Evolutionary conservation across 2,888 invertebrate species (phyloP).

Genomic region (Fragum fragum): DNA sequence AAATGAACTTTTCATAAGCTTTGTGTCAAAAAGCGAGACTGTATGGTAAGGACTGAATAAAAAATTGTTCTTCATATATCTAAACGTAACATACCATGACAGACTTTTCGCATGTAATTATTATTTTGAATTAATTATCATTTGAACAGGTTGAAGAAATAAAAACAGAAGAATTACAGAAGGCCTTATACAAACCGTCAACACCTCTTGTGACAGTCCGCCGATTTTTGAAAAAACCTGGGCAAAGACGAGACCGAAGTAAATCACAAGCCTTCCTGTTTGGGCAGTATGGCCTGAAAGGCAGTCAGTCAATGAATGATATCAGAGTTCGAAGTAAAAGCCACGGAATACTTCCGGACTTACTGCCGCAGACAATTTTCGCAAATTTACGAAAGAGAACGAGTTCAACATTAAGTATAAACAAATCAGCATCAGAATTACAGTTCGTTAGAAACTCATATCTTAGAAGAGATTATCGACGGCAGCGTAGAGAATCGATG

Average conservation of each 20-base stretch:
- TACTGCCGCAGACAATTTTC: background rate
- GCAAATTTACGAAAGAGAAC: background rate
- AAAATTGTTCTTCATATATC: too few species aligned
- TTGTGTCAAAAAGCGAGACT: too few species aligned
- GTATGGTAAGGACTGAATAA: too few species aligned
- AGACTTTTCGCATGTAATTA: too few species aligned
- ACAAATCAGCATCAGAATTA: background rate
- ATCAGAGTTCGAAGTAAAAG: background rate
- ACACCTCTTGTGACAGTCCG: background rate
- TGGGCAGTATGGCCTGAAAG: conserved; percentile 9
- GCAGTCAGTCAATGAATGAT: conserved; percentile 31
- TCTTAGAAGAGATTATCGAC: background rate
- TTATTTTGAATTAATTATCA: too few species aligned
- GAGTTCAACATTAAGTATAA: background rate
- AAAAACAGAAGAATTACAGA: background rate
- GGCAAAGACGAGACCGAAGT: conserved; percentile 21
- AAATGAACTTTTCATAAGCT: too few species aligned
- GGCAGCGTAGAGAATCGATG: conserved; percentile 13
- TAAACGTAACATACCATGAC: too few species aligned
- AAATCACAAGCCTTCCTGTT: background rate
- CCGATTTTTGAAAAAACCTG: conserved; percentile 22
- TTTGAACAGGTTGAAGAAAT: conserved; percentile 29
- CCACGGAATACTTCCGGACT: background rate
- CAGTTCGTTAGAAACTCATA: background rate
- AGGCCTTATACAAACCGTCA: background rate